Conservation (phyloP, 2,797 vertebrate species). For the Cynodonichthys magdalenae region DNA sequence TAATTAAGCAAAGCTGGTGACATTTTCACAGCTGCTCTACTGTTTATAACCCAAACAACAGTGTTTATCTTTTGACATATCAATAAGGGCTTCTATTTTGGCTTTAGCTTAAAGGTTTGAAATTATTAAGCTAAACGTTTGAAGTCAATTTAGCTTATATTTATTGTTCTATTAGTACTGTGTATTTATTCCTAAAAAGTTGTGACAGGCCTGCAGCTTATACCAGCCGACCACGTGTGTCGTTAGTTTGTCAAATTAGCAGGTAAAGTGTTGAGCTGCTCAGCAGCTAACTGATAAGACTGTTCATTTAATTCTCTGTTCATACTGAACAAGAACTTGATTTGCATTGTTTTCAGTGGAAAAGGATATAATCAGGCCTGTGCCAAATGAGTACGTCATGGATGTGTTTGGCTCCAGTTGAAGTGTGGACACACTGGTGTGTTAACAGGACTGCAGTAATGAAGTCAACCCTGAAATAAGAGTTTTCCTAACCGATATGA, state of each 20-base stretch:
- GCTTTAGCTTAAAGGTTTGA: slow-evolving; percentile 4
- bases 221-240: neutral
- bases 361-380: neutral
- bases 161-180: neutral
- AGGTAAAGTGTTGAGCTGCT: neutral
- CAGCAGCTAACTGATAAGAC: neutral
- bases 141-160: neutral
- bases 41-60: slow-evolving; percentile 19
- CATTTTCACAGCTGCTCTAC: slow-evolving; percentile 42
- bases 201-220: neutral
- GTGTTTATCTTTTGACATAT: slow-evolving; percentile 5
- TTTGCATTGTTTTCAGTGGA: neutral
- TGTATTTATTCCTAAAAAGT: neutral
- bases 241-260: slow-evolving; percentile 6
- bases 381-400: neutral
- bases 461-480: too few relatives aligned
- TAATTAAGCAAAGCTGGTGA: slow-evolving; percentile 43
- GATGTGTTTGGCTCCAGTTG: neutral
- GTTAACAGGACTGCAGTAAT: too few relatives aligned
- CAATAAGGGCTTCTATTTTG: slow-evolving; percentile 9
- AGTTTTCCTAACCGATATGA: neutral
- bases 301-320: neutral
- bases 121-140: slow-evolving; percentile 1
- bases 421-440: too few relatives aligned
- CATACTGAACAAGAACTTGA: neutral